phyloP scores from a whole-genome alignment of 2,113 vertebrate genomes.

The Oryzias woworae region DNA sequence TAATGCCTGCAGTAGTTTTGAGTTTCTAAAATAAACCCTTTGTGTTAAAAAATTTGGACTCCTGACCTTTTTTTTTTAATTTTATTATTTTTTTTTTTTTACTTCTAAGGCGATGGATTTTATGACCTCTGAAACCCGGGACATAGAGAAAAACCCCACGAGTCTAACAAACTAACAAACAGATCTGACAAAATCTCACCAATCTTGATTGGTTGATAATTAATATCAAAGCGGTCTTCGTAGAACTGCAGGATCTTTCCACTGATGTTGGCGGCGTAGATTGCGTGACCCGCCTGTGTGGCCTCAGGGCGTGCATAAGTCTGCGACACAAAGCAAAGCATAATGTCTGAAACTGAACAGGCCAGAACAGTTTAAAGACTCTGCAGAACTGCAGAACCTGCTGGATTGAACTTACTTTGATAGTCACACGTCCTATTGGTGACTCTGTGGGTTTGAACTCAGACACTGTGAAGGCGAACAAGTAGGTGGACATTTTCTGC shows the following conservation, averaged over 20 bases:
- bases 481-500: conserved; percentile 76
- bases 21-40: too few relatives aligned
- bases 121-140: too few relatives aligned
- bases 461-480: conserved; percentile 72
- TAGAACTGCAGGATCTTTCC: conserved; percentile 57
- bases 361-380: background rate
- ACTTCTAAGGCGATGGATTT: too few relatives aligned
- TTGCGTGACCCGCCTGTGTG: background rate
- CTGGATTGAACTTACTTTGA: conserved; percentile 51
- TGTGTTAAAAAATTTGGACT: too few relatives aligned
- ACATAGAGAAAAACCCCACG: too few relatives aligned
- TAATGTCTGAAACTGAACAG: too few relatives aligned
- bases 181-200: conserved; percentile 48
- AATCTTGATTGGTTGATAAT: conserved; percentile 52
- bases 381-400: background rate
- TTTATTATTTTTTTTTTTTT: too few relatives aligned
- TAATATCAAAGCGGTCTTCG: conserved; percentile 7
- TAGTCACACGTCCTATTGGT: rapidly evolving
- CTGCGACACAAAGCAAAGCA: conserved; percentile 29
- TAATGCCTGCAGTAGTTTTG: too few relatives aligned
- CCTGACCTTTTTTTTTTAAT: too few relatives aligned
- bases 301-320: conserved; percentile 68
- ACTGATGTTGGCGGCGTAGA: conserved; percentile 50
- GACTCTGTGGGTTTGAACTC: rapidly evolving
- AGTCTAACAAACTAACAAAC: background rate